A percentile compares a stretch with the other conserved stretches of the same genome.
Evolutionary conservation across 2,797 vertebrate species (phyloP).

Genomic region (Ciconia nigra): DNA sequence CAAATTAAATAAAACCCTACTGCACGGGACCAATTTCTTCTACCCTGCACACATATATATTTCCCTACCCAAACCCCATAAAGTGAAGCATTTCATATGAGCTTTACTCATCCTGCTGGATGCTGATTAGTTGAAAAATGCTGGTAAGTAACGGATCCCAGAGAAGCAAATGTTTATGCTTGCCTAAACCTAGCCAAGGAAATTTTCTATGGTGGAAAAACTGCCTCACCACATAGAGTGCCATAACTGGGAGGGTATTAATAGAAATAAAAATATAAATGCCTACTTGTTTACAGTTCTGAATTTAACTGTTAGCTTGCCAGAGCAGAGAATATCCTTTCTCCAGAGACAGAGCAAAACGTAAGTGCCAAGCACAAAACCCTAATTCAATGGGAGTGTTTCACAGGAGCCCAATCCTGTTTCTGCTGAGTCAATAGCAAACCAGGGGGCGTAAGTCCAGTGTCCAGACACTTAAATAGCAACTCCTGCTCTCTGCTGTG

Average conservation of each 20-base stretch:
- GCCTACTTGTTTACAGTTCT: conserved; percentile 42
- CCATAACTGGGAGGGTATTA: conserved; percentile 62
- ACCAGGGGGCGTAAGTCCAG: not conserved
- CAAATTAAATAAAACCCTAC: not conserved
- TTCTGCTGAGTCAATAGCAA: not conserved
- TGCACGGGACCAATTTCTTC: not conserved
- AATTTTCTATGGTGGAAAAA: conserved; percentile 76
- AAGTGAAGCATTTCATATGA: conserved; percentile 24
- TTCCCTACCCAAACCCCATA: not conserved
- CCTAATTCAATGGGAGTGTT: not conserved
- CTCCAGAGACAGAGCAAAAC: not conserved
- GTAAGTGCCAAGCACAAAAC: not conserved
- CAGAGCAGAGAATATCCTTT: not conserved
- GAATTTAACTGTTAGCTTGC: conserved; percentile 41
- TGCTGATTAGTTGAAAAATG: conserved; percentile 62
- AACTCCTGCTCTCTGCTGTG: not conserved
- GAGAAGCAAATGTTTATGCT: conserved; percentile 71
- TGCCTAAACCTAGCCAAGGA: conserved; percentile 70
- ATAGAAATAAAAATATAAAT: conserved; percentile 67
- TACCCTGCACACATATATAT: not conserved
- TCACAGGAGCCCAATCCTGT: not conserved
- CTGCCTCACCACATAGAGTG: conserved; percentile 41
- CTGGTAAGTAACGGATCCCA: conserved; percentile 61
- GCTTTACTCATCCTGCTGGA: conserved; percentile 49
- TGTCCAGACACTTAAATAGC: not conserved